These are phyloP conservation scores for Dryocosmus kuriphilus DNA, from an alignment of 2,888 invertebrate species.

Conservation along the genomic window DNA sequence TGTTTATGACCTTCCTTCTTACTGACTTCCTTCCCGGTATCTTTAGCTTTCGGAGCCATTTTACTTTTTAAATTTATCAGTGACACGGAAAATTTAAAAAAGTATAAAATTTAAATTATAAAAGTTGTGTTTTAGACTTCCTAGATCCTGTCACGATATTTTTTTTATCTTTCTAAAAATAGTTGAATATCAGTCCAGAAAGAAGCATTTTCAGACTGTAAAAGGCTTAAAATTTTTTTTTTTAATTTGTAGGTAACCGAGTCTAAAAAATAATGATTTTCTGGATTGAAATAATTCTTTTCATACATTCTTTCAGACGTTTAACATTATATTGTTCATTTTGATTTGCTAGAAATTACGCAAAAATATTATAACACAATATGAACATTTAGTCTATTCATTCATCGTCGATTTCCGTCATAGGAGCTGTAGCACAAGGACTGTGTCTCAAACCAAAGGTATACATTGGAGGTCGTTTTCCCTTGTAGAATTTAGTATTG, in stretches of 20 bases:
- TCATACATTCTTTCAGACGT: neutral
- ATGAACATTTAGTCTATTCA: slow-evolving; percentile 34
- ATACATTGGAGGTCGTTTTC: slow-evolving; percentile 73
- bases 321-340: neutral
- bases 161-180: neutral
- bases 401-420: slow-evolving; percentile 79
- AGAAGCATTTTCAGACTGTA: neutral
- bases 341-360: neutral
- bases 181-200: neutral
- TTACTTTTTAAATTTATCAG: neutral
- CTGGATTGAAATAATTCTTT: neutral
- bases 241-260: neutral
- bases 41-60: neutral
- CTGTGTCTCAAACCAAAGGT: slow-evolving; percentile 82
- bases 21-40: neutral
- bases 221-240: no score
- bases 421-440: slow-evolving; percentile 80
- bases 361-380: neutral
- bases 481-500: slow-evolving; percentile 55
- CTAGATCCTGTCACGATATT: neutral
- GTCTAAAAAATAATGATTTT: neutral
- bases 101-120: neutral
- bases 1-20: neutral
- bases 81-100: neutral
- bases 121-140: neutral